phyloP scores from a whole-genome alignment of 2,797 vertebrate species.

The Syndactyla subalaris region DNA sequence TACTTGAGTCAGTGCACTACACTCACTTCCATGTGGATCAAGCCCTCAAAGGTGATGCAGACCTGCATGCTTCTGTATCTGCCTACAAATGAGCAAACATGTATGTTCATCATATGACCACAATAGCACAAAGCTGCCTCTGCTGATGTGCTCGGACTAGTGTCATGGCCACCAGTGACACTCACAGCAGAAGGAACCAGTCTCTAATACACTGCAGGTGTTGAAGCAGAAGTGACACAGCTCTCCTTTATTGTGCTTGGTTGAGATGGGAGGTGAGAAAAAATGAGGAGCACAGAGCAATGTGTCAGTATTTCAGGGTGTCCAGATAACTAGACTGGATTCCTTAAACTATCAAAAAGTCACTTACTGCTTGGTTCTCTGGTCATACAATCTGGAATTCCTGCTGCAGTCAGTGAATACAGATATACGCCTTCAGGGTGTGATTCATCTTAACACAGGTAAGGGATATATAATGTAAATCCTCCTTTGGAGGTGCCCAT shows the following conservation, averaged over 20 bases:
- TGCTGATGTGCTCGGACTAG: neutral
- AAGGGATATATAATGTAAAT: neutral
- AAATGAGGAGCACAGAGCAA: neutral
- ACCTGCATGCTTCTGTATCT: neutral
- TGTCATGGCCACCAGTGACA: accelerated
- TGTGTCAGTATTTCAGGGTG: neutral
- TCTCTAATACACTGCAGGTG: accelerated
- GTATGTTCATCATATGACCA: neutral
- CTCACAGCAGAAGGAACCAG: neutral
- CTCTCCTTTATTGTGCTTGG: accelerated
- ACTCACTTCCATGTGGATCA: neutral
- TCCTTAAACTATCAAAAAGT: neutral
- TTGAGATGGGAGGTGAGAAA: neutral
- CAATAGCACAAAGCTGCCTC: neutral
- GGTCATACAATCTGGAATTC: neutral
- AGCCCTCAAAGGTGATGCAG: neutral
- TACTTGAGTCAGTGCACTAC: neutral
- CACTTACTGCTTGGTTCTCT: neutral
- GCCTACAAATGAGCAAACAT: neutral
- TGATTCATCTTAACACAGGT: neutral
- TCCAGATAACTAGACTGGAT: neutral
- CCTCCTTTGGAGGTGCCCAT: neutral
- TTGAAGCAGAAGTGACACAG: neutral
- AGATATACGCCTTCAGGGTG: neutral
- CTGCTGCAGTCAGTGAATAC: neutral